Percentiles rank a stretch among this genome's conserved stretches.
Conservation (phyloP, 2,888 invertebrate species). For the Petrolisthes cinctipes region DNA sequence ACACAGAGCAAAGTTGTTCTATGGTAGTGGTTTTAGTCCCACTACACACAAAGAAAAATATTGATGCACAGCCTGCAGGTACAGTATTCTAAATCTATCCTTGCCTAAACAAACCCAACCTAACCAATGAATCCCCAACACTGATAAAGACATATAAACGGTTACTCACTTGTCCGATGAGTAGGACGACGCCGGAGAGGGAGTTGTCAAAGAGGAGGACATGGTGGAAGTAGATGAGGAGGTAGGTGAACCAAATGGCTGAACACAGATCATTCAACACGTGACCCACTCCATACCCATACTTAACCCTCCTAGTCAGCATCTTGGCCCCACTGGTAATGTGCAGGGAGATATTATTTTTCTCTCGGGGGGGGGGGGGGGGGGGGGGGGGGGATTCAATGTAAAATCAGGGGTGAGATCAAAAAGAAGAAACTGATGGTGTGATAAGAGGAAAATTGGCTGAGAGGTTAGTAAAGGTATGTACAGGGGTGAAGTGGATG, state of each 20-base stretch:
- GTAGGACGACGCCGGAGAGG: conserved; percentile 76
- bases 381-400: background rate
- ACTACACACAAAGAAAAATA: background rate
- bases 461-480: background rate
- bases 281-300: conserved; percentile 85
- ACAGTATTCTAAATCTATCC: background rate
- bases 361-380: no score
- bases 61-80: background rate
- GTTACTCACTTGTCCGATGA: conserved; percentile 77
- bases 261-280: conserved; percentile 92
- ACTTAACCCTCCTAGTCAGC: conserved; percentile 35
- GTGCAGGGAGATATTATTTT: no score
- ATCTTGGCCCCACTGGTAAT: background rate
- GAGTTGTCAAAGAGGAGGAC: conserved; percentile 72
- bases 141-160: background rate
- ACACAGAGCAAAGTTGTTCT: no score
- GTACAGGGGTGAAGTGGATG: background rate
- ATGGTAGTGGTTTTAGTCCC: no score
- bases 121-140: background rate
- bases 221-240: conserved; percentile 83
- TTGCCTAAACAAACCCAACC: background rate
- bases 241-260: conserved; percentile 94
- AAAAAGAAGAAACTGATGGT: background rate
- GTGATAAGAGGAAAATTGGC: no score
- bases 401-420: no score